Conservation (phyloP, 2,888 invertebrate species). For the Metellina segmentata region DNA sequence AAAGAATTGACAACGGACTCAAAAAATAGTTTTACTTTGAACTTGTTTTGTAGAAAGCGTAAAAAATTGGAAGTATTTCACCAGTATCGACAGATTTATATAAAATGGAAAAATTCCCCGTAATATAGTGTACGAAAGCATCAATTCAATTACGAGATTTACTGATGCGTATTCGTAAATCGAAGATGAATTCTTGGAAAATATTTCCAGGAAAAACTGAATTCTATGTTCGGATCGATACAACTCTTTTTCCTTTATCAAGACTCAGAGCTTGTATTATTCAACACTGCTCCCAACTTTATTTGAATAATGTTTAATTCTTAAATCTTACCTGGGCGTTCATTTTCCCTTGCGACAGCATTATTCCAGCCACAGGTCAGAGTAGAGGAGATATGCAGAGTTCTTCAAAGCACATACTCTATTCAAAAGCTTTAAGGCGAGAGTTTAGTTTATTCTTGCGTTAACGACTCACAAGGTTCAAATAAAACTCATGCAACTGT, state of each 20-base stretch:
- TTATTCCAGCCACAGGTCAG: constrained; percentile 33
- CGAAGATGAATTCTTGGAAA: not conserved
- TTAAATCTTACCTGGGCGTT: constrained; percentile 38
- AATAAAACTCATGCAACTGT: not conserved
- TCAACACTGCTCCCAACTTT: constrained; percentile 25
- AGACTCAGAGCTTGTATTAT: not conserved
- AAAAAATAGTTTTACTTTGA: too few species aligned
- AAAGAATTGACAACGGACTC: too few species aligned
- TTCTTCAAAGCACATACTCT: constrained; percentile 11
- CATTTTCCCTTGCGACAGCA: constrained; percentile 37
- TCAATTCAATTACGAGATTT: not conserved
- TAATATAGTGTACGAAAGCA: not conserved
- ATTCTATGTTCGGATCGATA: not conserved
- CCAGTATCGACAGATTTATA: too few species aligned
- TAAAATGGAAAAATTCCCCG: too few species aligned
- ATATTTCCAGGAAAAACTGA: not conserved
- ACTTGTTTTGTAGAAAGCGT: too few species aligned
- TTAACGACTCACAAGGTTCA: not conserved
- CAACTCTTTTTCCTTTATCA: not conserved
- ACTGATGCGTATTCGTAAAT: not conserved
- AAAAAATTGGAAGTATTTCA: too few species aligned
- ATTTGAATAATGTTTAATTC: constrained; percentile 50
- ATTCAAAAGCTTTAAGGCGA: constrained; percentile 5
- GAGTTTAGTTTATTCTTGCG: constrained; percentile 18
- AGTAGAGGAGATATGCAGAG: constrained; percentile 11